phyloP scores from a whole-genome alignment of 2,113 vertebrate genomes.

The Cyanoliseus patagonus region DNA sequence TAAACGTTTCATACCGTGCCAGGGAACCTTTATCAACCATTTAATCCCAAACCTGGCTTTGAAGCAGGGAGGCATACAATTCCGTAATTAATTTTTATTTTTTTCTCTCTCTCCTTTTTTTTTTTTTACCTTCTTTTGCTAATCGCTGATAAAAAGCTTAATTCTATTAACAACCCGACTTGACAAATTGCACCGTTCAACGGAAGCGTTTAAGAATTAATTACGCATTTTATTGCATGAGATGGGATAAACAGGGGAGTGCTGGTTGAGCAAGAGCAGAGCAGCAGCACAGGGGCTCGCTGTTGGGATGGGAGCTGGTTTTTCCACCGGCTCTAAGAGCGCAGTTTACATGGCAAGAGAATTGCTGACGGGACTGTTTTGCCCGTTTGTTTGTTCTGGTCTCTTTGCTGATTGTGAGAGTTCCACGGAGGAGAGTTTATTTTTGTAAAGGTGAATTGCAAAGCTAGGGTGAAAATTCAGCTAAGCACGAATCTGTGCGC shows the following conservation, averaged over 20 bases:
- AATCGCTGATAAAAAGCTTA: conserved; percentile 89
- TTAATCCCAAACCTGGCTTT: conserved; percentile 86
- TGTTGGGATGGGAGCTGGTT: conserved; percentile 6
- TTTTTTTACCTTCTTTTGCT: conserved; percentile 85
- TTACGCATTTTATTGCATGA: conserved; percentile 87
- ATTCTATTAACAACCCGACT: conserved; percentile 87
- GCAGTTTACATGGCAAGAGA: conserved; percentile 10
- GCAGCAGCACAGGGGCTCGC: conserved; percentile 15
- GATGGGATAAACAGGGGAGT: conserved; percentile 82
- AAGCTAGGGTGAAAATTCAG: conserved; percentile 61
- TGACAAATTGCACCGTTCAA: conserved; percentile 87
- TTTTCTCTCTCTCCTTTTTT: not conserved
- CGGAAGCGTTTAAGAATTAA: conserved; percentile 86
- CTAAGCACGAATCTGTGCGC: conserved; percentile 60
- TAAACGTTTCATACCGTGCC: conserved; percentile 81
- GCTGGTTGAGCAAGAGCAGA: conserved; percentile 37
- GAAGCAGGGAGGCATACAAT: conserved; percentile 85
- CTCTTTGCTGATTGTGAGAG: conserved; percentile 63
- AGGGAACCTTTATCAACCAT: conserved; percentile 82
- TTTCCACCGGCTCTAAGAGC: not conserved
- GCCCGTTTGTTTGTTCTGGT: conserved; percentile 55
- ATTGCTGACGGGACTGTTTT: conserved; percentile 38
- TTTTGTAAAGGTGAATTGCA: conserved; percentile 70
- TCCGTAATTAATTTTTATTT: conserved; percentile 82
- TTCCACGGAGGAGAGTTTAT: conserved; percentile 59